Evolutionary conservation across 2,113 vertebrate species (phyloP), one percentile per base, ranked within the genome.

Genomic region (Crypturellus undulatus): DNA sequence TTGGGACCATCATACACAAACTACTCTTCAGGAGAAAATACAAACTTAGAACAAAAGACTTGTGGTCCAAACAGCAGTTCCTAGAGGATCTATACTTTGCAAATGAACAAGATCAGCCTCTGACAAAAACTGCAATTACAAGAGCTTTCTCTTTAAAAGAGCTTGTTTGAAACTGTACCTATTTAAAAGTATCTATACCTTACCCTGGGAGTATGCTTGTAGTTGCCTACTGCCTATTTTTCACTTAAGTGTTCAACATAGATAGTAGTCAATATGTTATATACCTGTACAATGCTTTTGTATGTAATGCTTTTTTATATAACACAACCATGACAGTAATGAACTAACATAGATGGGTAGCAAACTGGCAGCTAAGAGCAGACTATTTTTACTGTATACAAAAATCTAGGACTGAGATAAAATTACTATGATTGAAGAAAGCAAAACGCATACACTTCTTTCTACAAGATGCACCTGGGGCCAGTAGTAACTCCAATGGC

Each of bases 1-100:
- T 3, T 2, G 6, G 32, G 20, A 8, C 12, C 8, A 56, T 42
- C 36, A 32, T 2, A 0, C 16, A 18, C 22, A 56, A 56, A 30
- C 54, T 56, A 56, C 20, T 26, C 12, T 81, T 22, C 56, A 59
- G 28, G 17, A 76, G 52, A 42, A 32, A 79, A 69, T 42, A 22
- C 10, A 34, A 84, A 22, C 36, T 32, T 30, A 10, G 18, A 60
- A n/a, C 21, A 65, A 49, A 40, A 32, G n/a, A 34, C 6, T 15
- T 40, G 21, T 38, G 32, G 8, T 42, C 34, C 38, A 47, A 16
- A 69, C 12, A 64, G 28, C 12, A 36, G 20, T 47, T 30, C 60
- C 16, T 47, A 52, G 24, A 54, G 18, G 10, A 89, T 0, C 28
- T 6, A 22, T 62, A 30, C 24, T 75, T 52, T 79, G 63, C 54